Evolutionary conservation across 2,797 vertebrate genomes (phyloP).

Genomic region (Rhinophrynus dorsalis): DNA sequence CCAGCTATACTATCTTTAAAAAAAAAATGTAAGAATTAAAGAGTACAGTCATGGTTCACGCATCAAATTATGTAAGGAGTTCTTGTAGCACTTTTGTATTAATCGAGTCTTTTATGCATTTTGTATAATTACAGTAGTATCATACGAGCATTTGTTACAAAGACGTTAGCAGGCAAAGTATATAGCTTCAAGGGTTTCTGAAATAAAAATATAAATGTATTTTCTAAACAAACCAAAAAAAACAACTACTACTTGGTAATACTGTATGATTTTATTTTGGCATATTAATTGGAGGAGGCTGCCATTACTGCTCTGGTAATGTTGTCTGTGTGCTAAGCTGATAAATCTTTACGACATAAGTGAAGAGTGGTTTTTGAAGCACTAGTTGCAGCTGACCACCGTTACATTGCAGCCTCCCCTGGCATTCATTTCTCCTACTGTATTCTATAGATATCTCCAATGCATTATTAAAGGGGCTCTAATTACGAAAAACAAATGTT

Average conservation of each 20-base stretch:
- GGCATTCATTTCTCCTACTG: no score
- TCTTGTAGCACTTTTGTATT: slow-evolving; percentile 45
- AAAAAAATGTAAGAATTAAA: slow-evolving; percentile 2
- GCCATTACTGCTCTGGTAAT: neutral
- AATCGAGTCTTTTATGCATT: slow-evolving; percentile 42
- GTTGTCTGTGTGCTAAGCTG: neutral
- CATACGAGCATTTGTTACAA: slow-evolving; percentile 36
- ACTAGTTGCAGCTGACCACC: no score
- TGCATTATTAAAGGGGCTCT: no score
- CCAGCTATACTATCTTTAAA: slow-evolving; percentile 8
- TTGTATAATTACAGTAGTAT: slow-evolving; percentile 34
- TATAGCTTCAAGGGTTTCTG: neutral
- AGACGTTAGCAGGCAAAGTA: neutral
- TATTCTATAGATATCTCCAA: no score
- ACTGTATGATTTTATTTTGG: neutral
- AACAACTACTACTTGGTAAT: neutral
- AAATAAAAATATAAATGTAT: slow-evolving; percentile 5
- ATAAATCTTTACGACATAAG: no score
- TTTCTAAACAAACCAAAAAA: slow-evolving; percentile 7
- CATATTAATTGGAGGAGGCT: neutral
- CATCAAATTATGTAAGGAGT: slow-evolving; percentile 30
- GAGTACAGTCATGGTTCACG: slow-evolving; percentile 19
- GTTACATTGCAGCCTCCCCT: no score
- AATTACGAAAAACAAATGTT: no score
- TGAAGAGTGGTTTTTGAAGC: no score